These are phyloP conservation scores for Nymphalis urticae DNA, from an alignment of 2,888 invertebrate species.

Conservation along the genomic window DNA sequence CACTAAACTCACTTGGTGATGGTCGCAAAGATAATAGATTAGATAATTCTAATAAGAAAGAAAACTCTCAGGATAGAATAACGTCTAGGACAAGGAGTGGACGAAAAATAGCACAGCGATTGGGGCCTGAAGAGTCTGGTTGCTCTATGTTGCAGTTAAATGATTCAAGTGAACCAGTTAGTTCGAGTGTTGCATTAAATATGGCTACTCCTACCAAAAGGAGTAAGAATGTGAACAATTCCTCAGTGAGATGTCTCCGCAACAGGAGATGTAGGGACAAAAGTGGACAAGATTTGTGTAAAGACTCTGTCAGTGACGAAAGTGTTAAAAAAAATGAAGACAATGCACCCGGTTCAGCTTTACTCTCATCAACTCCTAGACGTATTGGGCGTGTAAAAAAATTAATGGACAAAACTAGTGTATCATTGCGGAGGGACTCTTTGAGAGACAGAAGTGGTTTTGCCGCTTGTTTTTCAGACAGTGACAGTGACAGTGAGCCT, in stretches of 20 bases:
- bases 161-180: conserved; percentile 56
- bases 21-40: conserved; percentile 47
- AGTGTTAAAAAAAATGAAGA: conserved; percentile 31
- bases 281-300: conserved; percentile 25
- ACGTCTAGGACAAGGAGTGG: conserved; percentile 66
- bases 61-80: conserved; percentile 56
- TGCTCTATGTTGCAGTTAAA: conserved; percentile 44
- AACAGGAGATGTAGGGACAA: conserved; percentile 30
- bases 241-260: conserved; percentile 31
- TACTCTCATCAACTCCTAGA: conserved; percentile 24
- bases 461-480: conserved; percentile 71
- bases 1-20: conserved; percentile 38
- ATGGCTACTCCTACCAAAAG: conserved; percentile 49
- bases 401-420: conserved; percentile 47
- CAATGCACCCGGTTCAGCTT: conserved; percentile 31
- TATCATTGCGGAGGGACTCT: conserved; percentile 53
- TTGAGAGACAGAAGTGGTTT: conserved; percentile 68
- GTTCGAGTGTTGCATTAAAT: conserved; percentile 62
- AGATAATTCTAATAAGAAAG: conserved; percentile 58
- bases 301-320: conserved; percentile 34
- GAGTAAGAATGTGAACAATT: conserved; percentile 40
- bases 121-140: conserved; percentile 57
- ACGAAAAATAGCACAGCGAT: conserved; percentile 52
- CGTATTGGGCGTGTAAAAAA: conserved; percentile 48
- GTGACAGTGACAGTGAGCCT: conserved; percentile 69